phyloP scores from a whole-genome alignment of 1,140 invertebrate genomes.

The Leptopilina boulardi region DNA sequence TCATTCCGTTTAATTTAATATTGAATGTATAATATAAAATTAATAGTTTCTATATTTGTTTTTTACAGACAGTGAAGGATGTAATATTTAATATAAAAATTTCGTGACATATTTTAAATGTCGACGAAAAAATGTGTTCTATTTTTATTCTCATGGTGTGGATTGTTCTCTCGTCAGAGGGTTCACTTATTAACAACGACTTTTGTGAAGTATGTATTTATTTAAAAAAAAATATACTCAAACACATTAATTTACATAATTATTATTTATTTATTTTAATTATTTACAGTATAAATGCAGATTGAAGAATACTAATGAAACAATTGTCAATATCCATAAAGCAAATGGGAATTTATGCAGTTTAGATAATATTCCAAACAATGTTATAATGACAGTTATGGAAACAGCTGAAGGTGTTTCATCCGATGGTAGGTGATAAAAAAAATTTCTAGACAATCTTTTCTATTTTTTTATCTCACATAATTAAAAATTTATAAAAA shows the following conservation, averaged over 20 bases:
- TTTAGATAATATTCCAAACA: slow-evolving; percentile 43
- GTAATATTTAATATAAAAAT: background rate
- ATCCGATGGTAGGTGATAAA: slow-evolving; percentile 34
- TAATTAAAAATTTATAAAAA: no score
- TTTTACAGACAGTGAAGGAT: background rate
- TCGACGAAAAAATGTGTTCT: slow-evolving; percentile 12
- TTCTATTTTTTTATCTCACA: background rate
- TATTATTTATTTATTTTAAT: background rate
- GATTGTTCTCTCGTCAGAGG: background rate
- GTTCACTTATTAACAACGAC: background rate
- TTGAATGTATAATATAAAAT: background rate
- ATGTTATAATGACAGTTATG: slow-evolving; percentile 37
- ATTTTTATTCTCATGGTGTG: background rate
- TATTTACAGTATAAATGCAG: background rate
- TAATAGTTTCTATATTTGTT: background rate
- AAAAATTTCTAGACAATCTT: no score
- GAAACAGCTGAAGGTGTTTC: slow-evolving; percentile 35
- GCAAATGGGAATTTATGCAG: slow-evolving; percentile 34
- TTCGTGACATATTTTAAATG: slow-evolving; percentile 23
- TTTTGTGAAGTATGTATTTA: slow-evolving; percentile 21
- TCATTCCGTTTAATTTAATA: background rate
- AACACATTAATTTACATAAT: no score
- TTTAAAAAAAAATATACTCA: no score
- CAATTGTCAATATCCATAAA: background rate
- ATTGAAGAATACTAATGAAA: background rate